phyloP scores from a whole-genome alignment of 2,113 vertebrate genomes.

The Chrysemys picta region DNA sequence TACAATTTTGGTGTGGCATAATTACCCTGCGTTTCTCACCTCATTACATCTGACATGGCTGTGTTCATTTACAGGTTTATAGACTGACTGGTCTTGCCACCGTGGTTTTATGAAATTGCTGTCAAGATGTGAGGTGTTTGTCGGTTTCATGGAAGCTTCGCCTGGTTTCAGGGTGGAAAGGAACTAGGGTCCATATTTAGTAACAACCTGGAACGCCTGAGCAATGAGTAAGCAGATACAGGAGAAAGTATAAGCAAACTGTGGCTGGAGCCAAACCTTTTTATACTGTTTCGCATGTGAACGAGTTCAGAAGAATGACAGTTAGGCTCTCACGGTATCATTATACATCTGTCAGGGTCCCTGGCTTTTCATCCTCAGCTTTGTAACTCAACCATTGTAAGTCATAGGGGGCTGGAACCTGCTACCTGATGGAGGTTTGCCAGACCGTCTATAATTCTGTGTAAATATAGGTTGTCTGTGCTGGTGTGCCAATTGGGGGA shows the following conservation, averaged over 20 bases:
- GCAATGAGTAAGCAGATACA: constrained; percentile 13
- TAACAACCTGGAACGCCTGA: constrained; percentile 51
- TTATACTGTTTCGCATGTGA: neutral
- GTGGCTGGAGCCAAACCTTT: constrained; percentile 6
- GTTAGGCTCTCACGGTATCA: neutral
- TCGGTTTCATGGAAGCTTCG: constrained; percentile 68
- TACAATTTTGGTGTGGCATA: constrained; percentile 46
- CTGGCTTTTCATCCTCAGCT: neutral
- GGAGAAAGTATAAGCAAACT: constrained; percentile 22
- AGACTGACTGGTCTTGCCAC: constrained; percentile 52
- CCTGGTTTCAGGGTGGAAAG: constrained; percentile 67
- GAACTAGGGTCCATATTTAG: neutral
- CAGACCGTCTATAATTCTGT: neutral
- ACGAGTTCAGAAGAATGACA: neutral
- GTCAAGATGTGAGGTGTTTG: constrained; percentile 59
- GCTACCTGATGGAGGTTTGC: neutral
- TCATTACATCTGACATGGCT: constrained; percentile 53
- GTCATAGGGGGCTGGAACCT: neutral
- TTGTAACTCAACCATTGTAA: neutral
- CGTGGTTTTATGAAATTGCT: constrained; percentile 51
- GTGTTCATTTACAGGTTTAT: constrained; percentile 55
- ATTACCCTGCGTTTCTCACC: constrained; percentile 68
- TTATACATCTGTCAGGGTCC: neutral
- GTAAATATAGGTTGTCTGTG: neutral
- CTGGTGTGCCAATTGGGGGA: neutral